A percentile compares a stretch with the other conserved stretches of the same genome.
phyloP scores from a whole-genome alignment of 2,888 invertebrate species.

The Dastarcus helophoroides region DNA sequence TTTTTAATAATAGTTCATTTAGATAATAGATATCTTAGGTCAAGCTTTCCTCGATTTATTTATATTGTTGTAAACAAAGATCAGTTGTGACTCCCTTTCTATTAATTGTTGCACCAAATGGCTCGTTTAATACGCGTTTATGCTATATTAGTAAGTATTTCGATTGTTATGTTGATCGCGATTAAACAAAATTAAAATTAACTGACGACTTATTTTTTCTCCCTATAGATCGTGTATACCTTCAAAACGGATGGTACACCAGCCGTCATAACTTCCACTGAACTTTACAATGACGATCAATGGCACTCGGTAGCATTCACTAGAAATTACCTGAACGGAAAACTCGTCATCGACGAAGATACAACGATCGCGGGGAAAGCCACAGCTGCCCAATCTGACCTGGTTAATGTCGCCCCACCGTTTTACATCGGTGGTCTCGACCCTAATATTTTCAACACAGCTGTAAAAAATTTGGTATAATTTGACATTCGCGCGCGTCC shows the following conservation, averaged over 20 bases:
- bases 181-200: too few species aligned
- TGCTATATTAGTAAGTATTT: too few species aligned
- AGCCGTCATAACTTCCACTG: constrained; percentile 41
- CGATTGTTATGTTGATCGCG: too few species aligned
- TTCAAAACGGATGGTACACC: constrained; percentile 59
- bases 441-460: constrained; percentile 36
- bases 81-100: too few species aligned
- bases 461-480: constrained; percentile 30
- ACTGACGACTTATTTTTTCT: constrained; percentile 5
- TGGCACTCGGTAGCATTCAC: constrained; percentile 71
- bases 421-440: constrained; percentile 75
- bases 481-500: neutral
- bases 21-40: too few species aligned
- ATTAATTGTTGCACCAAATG: too few species aligned
- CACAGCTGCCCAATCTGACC: constrained; percentile 23
- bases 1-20: too few species aligned
- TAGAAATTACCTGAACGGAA: constrained; percentile 51
- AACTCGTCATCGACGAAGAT: constrained; percentile 54
- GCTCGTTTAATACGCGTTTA: too few species aligned
- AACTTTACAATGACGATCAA: constrained; percentile 55
- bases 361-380: constrained; percentile 44
- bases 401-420: constrained; percentile 54
- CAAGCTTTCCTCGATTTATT: too few species aligned
- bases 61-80: too few species aligned
- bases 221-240: constrained; percentile 49